Base-by-base conservation (phyloP, 2,797 vertebrate genomes). In the Cephalopachus bancanus region DNA sequence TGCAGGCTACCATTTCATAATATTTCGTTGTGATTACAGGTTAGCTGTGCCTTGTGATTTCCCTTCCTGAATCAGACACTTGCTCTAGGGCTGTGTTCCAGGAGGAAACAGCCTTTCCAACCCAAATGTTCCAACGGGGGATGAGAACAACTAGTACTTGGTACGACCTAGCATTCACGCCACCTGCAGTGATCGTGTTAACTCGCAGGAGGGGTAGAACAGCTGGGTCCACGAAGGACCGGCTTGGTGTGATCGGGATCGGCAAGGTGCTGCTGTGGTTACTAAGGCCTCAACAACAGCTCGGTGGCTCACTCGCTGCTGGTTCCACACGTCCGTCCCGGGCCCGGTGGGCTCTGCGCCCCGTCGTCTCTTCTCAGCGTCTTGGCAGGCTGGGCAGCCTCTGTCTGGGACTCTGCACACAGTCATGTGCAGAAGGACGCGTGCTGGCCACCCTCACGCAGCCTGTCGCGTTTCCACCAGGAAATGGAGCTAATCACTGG, bases 51-150 rank as follows among this genome's bases (percentile, higher is more conserved):
- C 53, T 11, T 10, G 49, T 64, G 4, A 37, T 84, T 96, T 84
- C 85, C 49, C 10, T 88, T 37, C 7, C 55, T 57, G 74, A 84
- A 9, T 81, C 67, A 89, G 51, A 88, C 33, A 75, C 59, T 65
- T 69, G 7, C 26, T 83, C 37, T 72, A 53, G 57, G 33, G 28
- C 49, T 57, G 16, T 37, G 26, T 22, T 53, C 51, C 57, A 71
- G 33, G 24, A 91, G 60, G 71, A 80, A 90, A 90, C 4, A 80
- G 51, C 3, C 78, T 95, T 90, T 80, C 74, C 90, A 92, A 85
- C 74, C 30, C 59, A 95, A 64, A 72, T 37, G 65, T 93, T 67
- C 51, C 65, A 90, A 80, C 37, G 28, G 89, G 16, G 28, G 33
- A 79, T 93, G 59, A 72, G 9, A 83, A 62, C 6, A 87, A 65